These are phyloP conservation scores for Pelvicachromis taeniatus DNA, from an alignment of 2,113 vertebrate species.

Conservation along the genomic window DNA sequence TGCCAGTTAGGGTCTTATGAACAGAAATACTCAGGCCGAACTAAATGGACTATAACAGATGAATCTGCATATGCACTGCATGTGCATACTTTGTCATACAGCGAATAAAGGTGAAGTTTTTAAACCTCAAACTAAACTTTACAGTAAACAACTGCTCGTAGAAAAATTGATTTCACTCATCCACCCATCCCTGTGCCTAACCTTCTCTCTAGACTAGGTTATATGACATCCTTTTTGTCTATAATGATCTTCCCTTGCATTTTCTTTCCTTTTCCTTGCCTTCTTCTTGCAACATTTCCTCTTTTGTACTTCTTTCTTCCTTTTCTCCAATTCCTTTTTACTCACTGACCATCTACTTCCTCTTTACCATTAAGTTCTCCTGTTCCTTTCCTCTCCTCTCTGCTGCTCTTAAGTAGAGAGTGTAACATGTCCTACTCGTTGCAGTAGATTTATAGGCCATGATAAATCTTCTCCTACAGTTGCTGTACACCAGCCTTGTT, in stretches of 20 bases:
- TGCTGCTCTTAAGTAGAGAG: background rate
- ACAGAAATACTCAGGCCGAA: background rate
- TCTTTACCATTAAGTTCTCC: background rate
- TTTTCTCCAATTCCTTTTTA: background rate
- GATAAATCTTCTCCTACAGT: conserved; percentile 37
- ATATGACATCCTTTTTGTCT: background rate
- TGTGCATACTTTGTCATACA: background rate
- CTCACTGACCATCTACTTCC: background rate
- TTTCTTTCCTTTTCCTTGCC: background rate
- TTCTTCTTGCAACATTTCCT: background rate
- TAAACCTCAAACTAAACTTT: background rate
- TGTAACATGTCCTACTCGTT: conserved; percentile 7
- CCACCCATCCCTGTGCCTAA: background rate
- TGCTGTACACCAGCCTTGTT: conserved; percentile 22
- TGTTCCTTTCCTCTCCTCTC: background rate
- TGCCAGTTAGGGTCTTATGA: conserved; percentile 16
- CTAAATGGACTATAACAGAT: background rate
- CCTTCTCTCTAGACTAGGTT: background rate
- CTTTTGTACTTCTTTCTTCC: background rate
- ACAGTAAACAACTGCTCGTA: background rate
- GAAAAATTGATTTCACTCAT: background rate
- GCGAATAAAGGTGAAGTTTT: background rate
- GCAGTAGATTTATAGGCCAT: conserved; percentile 53
- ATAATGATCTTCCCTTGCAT: background rate
- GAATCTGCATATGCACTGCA: background rate